Evolutionary conservation across 2,888 invertebrate species (phyloP).

Genomic region (Myopa tessellatipennis): DNA sequence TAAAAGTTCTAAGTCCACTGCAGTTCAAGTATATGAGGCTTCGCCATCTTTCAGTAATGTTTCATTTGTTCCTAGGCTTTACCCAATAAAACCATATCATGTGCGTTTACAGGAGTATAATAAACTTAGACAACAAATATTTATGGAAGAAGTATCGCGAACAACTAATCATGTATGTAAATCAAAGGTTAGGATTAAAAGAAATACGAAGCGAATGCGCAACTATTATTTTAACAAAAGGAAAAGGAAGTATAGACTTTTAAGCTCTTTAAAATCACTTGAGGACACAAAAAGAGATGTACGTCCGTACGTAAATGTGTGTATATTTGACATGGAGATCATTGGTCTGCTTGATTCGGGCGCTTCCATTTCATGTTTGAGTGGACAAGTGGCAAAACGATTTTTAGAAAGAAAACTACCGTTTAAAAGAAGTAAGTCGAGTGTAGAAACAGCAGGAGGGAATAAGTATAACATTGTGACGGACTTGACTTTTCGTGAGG

Average conservation of each 20-base stretch:
- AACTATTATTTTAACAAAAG: not conserved
- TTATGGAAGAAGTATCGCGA: not conserved
- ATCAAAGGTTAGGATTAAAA: not conserved
- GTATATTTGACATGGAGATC: slow-evolving; percentile 33
- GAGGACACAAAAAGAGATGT: slow-evolving; percentile 20
- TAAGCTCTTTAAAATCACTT: not conserved
- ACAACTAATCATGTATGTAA: not conserved
- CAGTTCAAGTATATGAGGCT: slow-evolving; percentile 1
- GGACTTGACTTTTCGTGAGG: slow-evolving; percentile 10
- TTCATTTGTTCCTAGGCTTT: slow-evolving; percentile 1
- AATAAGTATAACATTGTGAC: slow-evolving; percentile 32
- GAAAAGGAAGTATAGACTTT: not conserved
- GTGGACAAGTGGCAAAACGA: slow-evolving; percentile 33
- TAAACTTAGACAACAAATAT: slow-evolving; percentile 1
- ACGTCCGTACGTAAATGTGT: slow-evolving; percentile 32
- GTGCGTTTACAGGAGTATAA: slow-evolving; percentile 8
- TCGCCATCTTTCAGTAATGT: not conserved
- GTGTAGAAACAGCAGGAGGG: slow-evolving; percentile 42
- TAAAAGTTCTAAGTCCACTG: not conserved
- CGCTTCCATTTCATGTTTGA: slow-evolving; percentile 38
- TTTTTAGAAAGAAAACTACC: slow-evolving; percentile 14
- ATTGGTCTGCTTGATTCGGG: slow-evolving; percentile 41
- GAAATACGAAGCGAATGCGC: slow-evolving; percentile 10
- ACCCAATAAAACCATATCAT: slow-evolving; percentile 26
- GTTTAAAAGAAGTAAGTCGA: not conserved